A percentile compares a stretch with the other conserved stretches of the same genome.
Conservation (phyloP, 2,888 invertebrate species). For the Silvanus unidentatus region DNA sequence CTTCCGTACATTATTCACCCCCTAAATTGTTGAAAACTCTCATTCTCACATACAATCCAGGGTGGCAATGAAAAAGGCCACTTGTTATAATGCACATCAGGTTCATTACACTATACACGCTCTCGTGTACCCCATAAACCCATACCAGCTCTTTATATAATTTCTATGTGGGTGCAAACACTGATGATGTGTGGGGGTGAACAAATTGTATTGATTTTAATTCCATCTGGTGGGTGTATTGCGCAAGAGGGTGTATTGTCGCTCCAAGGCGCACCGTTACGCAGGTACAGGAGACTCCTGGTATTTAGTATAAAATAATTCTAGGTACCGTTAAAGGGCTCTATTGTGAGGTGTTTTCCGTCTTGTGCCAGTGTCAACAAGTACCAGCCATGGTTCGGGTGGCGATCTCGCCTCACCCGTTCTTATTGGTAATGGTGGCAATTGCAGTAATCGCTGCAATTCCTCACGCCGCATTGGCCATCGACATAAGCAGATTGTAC, state of each 20-base stretch:
- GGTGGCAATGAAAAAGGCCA: too few relatives aligned
- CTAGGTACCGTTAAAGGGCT: conserved; percentile 31
- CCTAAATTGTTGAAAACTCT: too few relatives aligned
- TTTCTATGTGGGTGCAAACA: too few relatives aligned
- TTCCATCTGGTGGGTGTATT: too few relatives aligned
- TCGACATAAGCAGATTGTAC: conserved; percentile 76
- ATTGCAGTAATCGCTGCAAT: conserved; percentile 60
- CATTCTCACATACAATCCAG: too few relatives aligned
- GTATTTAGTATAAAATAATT: conserved; percentile 30
- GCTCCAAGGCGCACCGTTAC: conserved; percentile 31
- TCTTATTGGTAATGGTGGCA: conserved; percentile 49
- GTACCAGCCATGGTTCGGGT: conserved; percentile 45
- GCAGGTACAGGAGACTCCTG: conserved; percentile 27
- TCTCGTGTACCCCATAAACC: too few relatives aligned
- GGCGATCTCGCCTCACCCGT: conserved; percentile 42
- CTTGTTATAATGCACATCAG: too few relatives aligned
- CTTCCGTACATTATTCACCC: too few relatives aligned
- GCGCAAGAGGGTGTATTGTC: conserved; percentile 28
- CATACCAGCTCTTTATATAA: too few relatives aligned
- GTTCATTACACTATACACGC: too few relatives aligned
- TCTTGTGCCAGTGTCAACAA: conserved; percentile 31
- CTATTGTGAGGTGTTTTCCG: conserved; percentile 37
- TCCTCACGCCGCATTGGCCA: conserved; percentile 61
- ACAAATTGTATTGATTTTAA: too few relatives aligned
- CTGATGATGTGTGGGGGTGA: too few relatives aligned